phyloP scores from a whole-genome alignment of 1,140 invertebrate species.

The Orchestia grillus region DNA sequence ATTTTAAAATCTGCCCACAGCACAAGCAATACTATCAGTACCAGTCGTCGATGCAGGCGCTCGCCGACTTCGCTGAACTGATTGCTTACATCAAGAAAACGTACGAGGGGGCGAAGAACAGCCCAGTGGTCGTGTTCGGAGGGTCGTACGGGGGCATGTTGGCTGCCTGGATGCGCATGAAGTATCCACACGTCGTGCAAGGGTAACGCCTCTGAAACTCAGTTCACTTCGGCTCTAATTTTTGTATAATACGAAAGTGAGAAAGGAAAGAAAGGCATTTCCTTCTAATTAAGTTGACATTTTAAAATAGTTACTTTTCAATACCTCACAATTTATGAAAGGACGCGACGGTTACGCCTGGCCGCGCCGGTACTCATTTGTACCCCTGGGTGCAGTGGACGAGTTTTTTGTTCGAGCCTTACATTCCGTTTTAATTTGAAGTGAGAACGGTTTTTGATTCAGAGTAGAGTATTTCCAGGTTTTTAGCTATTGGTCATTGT shows the following conservation, averaged over 20 bases:
- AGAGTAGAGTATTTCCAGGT: no score
- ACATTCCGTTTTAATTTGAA: not conserved
- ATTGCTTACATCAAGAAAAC: conserved; percentile 78
- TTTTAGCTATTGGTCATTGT: no score
- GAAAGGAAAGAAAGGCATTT: no score
- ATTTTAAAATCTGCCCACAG: not conserved
- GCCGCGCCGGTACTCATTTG: no score
- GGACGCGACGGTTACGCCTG: no score
- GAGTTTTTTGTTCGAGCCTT: no score
- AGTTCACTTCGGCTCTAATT: no score
- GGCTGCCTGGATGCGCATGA: conserved; percentile 94
- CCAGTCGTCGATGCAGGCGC: conserved; percentile 86
- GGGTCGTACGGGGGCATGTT: conserved; percentile 95
- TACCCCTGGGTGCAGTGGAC: no score
- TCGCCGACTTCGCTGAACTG: conserved; percentile 93
- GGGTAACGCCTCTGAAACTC: conserved; percentile 73
- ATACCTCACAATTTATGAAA: no score
- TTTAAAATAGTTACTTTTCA: no score
- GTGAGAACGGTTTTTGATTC: not conserved
- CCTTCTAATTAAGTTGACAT: no score
- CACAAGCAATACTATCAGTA: conserved; percentile 55
- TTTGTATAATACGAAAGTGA: no score
- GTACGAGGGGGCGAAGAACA: conserved; percentile 72
- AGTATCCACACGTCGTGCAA: conserved; percentile 90
- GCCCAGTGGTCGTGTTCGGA: conserved; percentile 92